These are phyloP conservation scores for Vannuccia rotundouncinata DNA, from an alignment of 2,888 invertebrate genomes.

Conservation along the genomic window DNA sequence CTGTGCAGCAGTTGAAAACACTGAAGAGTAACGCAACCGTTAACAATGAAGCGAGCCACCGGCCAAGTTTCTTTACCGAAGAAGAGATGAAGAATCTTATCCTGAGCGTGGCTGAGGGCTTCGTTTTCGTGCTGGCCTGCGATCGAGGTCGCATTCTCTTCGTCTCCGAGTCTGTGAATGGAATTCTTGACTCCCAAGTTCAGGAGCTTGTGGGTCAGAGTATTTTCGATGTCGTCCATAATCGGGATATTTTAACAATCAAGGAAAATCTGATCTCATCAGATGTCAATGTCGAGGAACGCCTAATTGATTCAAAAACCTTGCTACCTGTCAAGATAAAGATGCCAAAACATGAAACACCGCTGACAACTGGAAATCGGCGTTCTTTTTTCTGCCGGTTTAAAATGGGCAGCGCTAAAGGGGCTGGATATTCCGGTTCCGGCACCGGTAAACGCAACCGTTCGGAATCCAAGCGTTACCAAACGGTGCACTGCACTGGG, in stretches of 20 bases:
- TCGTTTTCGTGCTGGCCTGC: constrained; percentile 84
- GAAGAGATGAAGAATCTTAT: constrained; percentile 78
- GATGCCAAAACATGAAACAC: neutral
- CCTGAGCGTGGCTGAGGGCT: constrained; percentile 76
- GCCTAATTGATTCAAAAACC: neutral
- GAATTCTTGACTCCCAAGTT: constrained; percentile 67
- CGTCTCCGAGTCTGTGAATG: constrained; percentile 78
- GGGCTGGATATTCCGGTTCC: neutral
- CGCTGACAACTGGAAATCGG: neutral
- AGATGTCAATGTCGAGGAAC: constrained; percentile 58
- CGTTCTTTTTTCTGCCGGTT: constrained; percentile 1
- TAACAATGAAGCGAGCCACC: constrained; percentile 69
- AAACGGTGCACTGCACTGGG: neutral
- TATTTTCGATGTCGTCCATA: constrained; percentile 85
- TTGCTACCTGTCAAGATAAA: neutral
- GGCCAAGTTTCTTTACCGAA: constrained; percentile 75
- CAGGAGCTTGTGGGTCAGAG: constrained; percentile 75
- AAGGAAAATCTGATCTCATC: constrained; percentile 87
- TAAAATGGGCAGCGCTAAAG: neutral
- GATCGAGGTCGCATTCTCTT: constrained; percentile 81
- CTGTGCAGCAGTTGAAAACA: constrained; percentile 80
- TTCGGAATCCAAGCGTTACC: neutral
- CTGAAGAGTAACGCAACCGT: constrained; percentile 60
- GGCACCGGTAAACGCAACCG: neutral
- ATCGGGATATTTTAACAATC: constrained; percentile 85